Evolutionary conservation across 2,797 vertebrate species (phyloP).

Genomic region (Sternotherus odoratus): DNA sequence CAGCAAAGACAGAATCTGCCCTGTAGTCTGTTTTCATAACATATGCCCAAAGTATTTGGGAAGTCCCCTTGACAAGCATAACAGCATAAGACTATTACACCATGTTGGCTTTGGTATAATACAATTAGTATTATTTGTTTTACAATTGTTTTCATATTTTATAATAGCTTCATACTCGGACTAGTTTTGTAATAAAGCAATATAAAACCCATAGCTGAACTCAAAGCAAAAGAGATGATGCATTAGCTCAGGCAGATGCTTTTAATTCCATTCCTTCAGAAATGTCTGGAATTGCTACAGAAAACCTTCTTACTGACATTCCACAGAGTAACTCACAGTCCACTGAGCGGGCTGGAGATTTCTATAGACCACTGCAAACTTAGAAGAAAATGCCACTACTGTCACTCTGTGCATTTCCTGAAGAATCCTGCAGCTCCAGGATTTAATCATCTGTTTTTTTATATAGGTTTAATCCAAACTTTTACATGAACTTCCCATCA

Average conservation of each 20-base stretch:
- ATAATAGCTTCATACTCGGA: slow-evolving; percentile 8
- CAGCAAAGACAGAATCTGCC: slow-evolving; percentile 15
- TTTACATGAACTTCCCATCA: not conserved
- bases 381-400: slow-evolving; percentile 48
- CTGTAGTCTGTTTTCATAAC: slow-evolving; percentile 26
- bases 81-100: not conserved
- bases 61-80: not conserved
- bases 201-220: slow-evolving; percentile 59
- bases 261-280: slow-evolving; percentile 47
- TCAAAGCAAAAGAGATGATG: slow-evolving; percentile 54
- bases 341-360: not conserved
- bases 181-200: slow-evolving; percentile 16
- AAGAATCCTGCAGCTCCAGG: slow-evolving; percentile 1
- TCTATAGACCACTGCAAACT: slow-evolving; percentile 10
- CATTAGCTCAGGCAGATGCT: slow-evolving; percentile 52
- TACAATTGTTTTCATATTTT: slow-evolving; percentile 18
- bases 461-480: slow-evolving; percentile 37
- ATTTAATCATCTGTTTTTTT: slow-evolving; percentile 32
- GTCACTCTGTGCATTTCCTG: not conserved
- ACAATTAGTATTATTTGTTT: slow-evolving; percentile 36
- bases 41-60: slow-evolving; percentile 42
- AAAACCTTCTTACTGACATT: slow-evolving; percentile 26
- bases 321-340: slow-evolving; percentile 21
- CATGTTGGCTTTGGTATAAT: slow-evolving; percentile 33
- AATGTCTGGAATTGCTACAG: slow-evolving; percentile 62